Percentiles rank a stretch among this genome's conserved stretches.
These are phyloP conservation scores for Ceriagrion tenellum DNA, from an alignment of 2,888 invertebrate genomes.

Conservation along the genomic window DNA sequence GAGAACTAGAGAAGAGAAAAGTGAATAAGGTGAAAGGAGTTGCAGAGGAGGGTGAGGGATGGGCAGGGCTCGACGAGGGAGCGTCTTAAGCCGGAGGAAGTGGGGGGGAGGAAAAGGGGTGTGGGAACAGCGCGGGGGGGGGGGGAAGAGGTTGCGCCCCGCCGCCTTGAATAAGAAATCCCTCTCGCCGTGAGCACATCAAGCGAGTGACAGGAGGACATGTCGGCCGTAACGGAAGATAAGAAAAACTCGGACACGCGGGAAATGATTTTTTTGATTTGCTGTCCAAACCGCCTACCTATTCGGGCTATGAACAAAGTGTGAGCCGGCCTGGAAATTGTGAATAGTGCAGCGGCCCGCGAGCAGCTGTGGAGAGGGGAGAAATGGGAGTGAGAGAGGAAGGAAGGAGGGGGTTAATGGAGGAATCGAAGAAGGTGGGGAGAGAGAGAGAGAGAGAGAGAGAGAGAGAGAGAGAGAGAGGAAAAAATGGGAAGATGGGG, in stretches of 20 bases:
- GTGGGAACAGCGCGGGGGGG: neutral
- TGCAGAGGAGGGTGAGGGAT: neutral
- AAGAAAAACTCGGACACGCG: constrained; percentile 35
- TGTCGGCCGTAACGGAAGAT: constrained; percentile 34
- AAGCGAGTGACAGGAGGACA: constrained; percentile 47
- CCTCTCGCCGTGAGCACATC: constrained; percentile 40
- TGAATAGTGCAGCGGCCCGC: constrained; percentile 11
- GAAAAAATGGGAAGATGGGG: neutral
- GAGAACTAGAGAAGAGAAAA: neutral
- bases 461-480: neutral
- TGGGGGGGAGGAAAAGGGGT: neutral
- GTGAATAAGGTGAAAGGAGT: no score
- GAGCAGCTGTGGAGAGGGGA: neutral
- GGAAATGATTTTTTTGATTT: constrained; percentile 34
- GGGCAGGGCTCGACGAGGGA: no score
- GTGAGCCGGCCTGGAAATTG: constrained; percentile 29
- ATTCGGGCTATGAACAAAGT: neutral
- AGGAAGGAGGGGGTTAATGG: neutral
- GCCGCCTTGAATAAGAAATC: neutral
- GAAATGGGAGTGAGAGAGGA: neutral
- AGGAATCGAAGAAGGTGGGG: neutral
- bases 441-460: neutral
- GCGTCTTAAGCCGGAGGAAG: no score
- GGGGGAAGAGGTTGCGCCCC: neutral
- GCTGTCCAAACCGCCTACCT: constrained; percentile 40